Evolutionary conservation across 2,113 vertebrate genomes (phyloP), one percentile per base, ranked within the genome.

Genomic region (Nothobranchius furzeri): DNA sequence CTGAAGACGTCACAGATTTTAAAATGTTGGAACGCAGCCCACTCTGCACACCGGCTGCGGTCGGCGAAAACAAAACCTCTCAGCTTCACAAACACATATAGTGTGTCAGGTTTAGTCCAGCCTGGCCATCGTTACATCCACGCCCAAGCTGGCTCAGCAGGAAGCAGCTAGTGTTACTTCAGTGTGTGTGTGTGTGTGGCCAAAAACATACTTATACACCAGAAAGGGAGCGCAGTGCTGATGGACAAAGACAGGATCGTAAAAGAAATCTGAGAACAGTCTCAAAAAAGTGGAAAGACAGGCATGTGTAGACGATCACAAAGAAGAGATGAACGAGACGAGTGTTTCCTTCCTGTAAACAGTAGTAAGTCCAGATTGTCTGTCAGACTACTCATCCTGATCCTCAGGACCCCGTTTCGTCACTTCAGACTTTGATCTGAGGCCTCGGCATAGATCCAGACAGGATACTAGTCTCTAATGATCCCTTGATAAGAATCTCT

Each of bases 401-500:
- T 15, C 45, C 46, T 64, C 58, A 76, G 77, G 56, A 20, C 35
- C 14, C 36, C n/a, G 9, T 52, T 72, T 62, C 55, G 64, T 15
- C 55, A 37, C 58, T 55, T 40, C 5, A 62, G 15, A 62, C 80
- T 86, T 77, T 79, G 67, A 87, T 79, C 70, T 76, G 52, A 74
- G 56, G 24, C 52, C 11, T 68, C 60, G 20, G 51, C 37, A 9
- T 53, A 59, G 63, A 55, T 59, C 25, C n/a, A 14, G 3, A 57
- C 71, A 86, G 80, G 82, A 87, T 83, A 84, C 86, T 80, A 74
- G 51, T 10, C 30, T 82, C 70, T 70, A 87, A 85, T 75, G 73
- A 73, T 59, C 68, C 76, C 60, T 76, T 73, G 69, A 75, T 62
- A 62, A 56, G 17, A 46, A 12, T 73, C 45, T 30, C 58, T 47